Conservation (phyloP, 1,140 invertebrate species). For the Campoletis sonorensis region DNA sequence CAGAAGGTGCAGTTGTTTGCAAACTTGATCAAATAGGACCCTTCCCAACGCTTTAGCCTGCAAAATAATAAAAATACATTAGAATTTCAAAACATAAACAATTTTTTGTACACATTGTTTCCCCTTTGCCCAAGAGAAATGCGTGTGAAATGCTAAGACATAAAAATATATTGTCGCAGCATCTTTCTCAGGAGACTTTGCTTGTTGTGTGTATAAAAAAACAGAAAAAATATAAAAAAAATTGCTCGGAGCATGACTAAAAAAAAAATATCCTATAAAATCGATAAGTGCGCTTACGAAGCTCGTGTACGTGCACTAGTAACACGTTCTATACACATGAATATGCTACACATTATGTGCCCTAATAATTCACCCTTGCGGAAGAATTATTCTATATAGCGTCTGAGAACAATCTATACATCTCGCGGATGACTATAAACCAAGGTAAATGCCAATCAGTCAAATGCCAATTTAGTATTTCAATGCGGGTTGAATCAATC, state of each 20-base stretch:
- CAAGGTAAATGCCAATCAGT: slow-evolving; percentile 47
- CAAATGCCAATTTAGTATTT: slow-evolving; percentile 52
- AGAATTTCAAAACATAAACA: neutral
- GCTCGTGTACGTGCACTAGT: slow-evolving; percentile 51
- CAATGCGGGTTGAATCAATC: slow-evolving; percentile 46
- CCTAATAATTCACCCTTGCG: slow-evolving; percentile 70
- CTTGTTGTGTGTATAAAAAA: slow-evolving; percentile 17
- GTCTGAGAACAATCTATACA: slow-evolving; percentile 41
- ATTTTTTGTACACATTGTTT: too few relatives aligned
- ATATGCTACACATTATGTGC: slow-evolving; percentile 68
- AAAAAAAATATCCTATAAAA: slow-evolving; percentile 57
- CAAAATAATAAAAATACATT: slow-evolving; percentile 68
- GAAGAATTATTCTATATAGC: slow-evolving; percentile 55
- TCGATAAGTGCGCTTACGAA: slow-evolving; percentile 64
- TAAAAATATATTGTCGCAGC: slow-evolving; percentile 23
- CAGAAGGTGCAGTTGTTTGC: slow-evolving; percentile 94
- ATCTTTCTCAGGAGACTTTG: too few relatives aligned
- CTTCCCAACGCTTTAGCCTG: slow-evolving; percentile 96
- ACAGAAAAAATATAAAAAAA: too few relatives aligned
- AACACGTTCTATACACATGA: slow-evolving; percentile 35
- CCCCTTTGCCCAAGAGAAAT: too few relatives aligned
- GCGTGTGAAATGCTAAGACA: neutral
- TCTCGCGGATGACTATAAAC: slow-evolving; percentile 27
- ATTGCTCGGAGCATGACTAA: slow-evolving; percentile 31
- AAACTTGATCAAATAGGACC: slow-evolving; percentile 97